Evolutionary conservation across 2,113 vertebrate species (phyloP).

Genomic region (Marmota monax): DNA sequence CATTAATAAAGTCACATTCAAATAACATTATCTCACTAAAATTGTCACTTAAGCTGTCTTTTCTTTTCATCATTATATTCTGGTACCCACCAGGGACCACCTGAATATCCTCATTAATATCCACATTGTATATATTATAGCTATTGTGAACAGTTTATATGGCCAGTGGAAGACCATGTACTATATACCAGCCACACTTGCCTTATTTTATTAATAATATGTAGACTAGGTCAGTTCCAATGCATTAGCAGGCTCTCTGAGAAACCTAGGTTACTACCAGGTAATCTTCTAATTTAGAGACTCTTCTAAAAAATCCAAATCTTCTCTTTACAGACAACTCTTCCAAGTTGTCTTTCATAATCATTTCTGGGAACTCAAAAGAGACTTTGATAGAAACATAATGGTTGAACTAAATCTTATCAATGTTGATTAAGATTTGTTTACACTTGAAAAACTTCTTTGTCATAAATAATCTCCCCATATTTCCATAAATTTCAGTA

Average conservation of each 20-base stretch:
- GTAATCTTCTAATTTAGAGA: not conserved
- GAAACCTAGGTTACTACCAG: not conserved
- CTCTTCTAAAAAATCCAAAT: not conserved
- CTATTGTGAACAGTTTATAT: not conserved
- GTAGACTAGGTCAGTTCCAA: not conserved
- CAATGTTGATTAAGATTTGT: not conserved
- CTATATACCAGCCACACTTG: not conserved
- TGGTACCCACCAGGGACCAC: not conserved
- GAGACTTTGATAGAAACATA: constrained; percentile 8
- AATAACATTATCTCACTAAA: constrained; percentile 48
- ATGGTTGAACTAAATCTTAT: not conserved
- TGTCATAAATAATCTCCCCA: not conserved
- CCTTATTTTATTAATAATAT: not conserved
- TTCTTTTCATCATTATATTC: not conserved
- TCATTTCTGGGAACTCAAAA: not conserved
- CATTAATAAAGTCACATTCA: constrained; percentile 57
- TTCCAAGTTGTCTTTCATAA: constrained; percentile 2
- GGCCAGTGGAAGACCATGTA: not conserved
- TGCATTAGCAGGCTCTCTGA: not conserved
- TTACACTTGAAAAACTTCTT: not conserved
- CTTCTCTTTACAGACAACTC: not conserved
- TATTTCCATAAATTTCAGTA: not conserved
- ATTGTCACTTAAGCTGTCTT: not conserved
- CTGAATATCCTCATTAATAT: not conserved
- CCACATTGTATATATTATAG: not conserved